phyloP scores from a whole-genome alignment of 2,888 invertebrate genomes.

The Leptinotarsa tumamoca region DNA sequence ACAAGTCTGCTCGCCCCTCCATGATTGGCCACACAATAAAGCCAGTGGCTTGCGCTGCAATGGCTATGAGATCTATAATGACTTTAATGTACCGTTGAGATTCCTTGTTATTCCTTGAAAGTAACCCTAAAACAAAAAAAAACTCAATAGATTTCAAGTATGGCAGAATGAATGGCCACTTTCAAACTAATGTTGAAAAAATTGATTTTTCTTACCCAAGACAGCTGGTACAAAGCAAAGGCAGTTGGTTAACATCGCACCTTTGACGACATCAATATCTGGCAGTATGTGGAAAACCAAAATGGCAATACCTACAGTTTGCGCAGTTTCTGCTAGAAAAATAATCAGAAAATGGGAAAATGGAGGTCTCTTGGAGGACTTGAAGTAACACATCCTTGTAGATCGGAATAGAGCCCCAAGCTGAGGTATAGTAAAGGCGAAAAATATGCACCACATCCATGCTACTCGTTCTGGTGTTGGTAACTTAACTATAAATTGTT shows the following conservation, averaged over 20 bases:
- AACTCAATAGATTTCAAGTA: background rate
- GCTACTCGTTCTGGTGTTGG: conserved; percentile 89
- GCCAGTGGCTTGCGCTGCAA: conserved; percentile 90
- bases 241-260: conserved; percentile 96
- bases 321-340: conserved; percentile 87
- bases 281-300: conserved; percentile 91
- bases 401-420: conserved; percentile 87
- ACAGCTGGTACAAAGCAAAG: conserved; percentile 91
- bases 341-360: conserved; percentile 76
- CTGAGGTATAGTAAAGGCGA: conserved; percentile 91
- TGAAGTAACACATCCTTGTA: conserved; percentile 89
- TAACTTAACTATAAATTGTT: conserved; percentile 83
- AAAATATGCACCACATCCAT: conserved; percentile 93
- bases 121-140: conserved; percentile 71
- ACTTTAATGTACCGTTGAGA: conserved; percentile 82
- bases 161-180: background rate
- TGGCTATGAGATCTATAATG: conserved; percentile 85
- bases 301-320: conserved; percentile 87
- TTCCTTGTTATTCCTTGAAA: conserved; percentile 86
- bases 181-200: background rate
- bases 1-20: conserved; percentile 80
- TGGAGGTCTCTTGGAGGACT: conserved; percentile 83
- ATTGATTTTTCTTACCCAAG: conserved; percentile 66
- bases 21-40: conserved; percentile 93
- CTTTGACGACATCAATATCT: conserved; percentile 92